Percentiles rank a stretch among this genome's conserved stretches.
phyloP scores from a whole-genome alignment of 1,140 invertebrate genomes.

The Lepidurus packardi region DNA sequence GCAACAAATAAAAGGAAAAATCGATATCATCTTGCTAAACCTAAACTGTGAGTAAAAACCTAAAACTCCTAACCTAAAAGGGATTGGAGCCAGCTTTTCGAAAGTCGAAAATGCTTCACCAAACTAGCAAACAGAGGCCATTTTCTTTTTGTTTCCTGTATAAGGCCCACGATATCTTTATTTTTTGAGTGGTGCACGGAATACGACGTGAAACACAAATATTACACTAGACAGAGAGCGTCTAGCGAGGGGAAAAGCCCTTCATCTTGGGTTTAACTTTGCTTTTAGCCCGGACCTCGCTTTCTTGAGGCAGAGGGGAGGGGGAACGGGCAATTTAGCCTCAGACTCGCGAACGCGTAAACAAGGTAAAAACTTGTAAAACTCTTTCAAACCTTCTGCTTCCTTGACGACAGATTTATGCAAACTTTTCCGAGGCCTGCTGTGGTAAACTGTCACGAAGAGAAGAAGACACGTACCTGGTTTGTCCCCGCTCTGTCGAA shows the following conservation, averaged over 20 bases:
- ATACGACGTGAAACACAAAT: not conserved
- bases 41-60: too few species aligned
- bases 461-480: slow-evolving; percentile 2
- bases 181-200: not conserved
- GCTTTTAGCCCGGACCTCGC: not conserved
- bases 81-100: too few species aligned
- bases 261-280: not conserved
- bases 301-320: not conserved
- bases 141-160: not conserved
- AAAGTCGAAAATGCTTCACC: too few species aligned
- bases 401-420: not conserved
- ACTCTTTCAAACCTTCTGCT: not conserved
- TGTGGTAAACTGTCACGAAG: not conserved
- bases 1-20: too few species aligned
- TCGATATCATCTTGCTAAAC: too few species aligned
- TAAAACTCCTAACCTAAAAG: too few species aligned
- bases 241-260: not conserved
- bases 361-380: slow-evolving; percentile 16
- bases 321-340: not conserved
- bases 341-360: not conserved
- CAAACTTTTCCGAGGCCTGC: not conserved
- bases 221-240: not conserved
- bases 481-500: not conserved
- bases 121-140: too few species aligned
- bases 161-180: not conserved